A percentile compares a stretch with the other conserved stretches of the same genome.
These are phyloP conservation scores for Psilanteris sp. DNA, from an alignment of 1,140 invertebrate species.

Conservation along the genomic window DNA sequence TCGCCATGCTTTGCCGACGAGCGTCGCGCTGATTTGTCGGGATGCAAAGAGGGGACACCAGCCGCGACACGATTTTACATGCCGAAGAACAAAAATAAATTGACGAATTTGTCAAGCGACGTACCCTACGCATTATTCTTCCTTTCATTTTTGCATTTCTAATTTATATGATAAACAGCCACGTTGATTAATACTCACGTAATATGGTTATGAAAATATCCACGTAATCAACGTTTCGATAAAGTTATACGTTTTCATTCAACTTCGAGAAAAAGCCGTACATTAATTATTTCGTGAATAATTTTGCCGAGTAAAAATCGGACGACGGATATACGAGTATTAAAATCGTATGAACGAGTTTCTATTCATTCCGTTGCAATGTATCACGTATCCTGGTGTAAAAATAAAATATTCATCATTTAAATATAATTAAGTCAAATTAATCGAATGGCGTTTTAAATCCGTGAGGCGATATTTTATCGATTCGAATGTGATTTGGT, in stretches of 20 bases:
- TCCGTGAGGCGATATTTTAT: too few species aligned
- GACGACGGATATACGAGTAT: too few species aligned
- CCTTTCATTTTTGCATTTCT: constrained; percentile 51
- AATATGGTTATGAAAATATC: constrained; percentile 39
- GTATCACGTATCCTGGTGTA: too few species aligned
- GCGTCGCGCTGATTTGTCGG: constrained; percentile 42
- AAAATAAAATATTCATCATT: too few species aligned
- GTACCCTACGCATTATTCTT: constrained; percentile 33
- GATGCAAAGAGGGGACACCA: constrained; percentile 30
- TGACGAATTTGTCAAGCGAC: constrained; percentile 61
- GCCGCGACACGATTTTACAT: constrained; percentile 38
- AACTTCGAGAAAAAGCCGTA: constrained; percentile 7
- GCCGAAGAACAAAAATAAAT: constrained; percentile 62
- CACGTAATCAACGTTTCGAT: constrained; percentile 27
- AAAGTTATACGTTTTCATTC: constrained; percentile 26
- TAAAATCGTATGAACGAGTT: too few species aligned
- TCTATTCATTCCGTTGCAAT: too few species aligned
- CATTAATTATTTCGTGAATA: background rate
- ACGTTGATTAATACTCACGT: constrained; percentile 45
- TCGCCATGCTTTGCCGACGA: constrained; percentile 22
- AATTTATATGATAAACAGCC: constrained; percentile 59
- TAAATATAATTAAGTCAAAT: too few species aligned
- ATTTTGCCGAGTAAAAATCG: background rate
- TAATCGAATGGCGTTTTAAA: too few species aligned
- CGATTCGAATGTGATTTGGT: too few species aligned